Base-by-base conservation (phyloP, 2,113 vertebrate species). In the Okapia johnstoni region DNA sequence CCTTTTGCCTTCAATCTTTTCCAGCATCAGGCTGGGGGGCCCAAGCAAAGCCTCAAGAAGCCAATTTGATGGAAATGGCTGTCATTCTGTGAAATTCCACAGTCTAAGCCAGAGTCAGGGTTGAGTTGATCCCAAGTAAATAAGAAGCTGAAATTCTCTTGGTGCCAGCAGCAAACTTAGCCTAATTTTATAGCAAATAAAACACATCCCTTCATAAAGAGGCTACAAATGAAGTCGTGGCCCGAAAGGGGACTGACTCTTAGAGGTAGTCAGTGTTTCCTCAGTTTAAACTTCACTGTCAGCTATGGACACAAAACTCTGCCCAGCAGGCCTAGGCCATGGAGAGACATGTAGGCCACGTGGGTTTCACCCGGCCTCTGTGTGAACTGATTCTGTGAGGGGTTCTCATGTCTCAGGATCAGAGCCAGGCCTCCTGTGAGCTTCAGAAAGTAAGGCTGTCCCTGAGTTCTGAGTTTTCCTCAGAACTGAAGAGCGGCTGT, bases 291-390 rank as follows among this genome's bases (percentile, higher is more conserved):
- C 16, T 95, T 95, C 57, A 99, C 97, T 5, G 99, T 99, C 70
- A 98, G 84, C 99, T 99, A 98, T 99, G 99, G 98, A 99, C 99
- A 88, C 99, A 99, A 97, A 99, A 99, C 73, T 99, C 97, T 99
- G 99, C 23, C 99, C 99, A 43, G 98, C 99, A 43, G 99, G 99
- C 33, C 98, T 95, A 0, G 99, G 99, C 99, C 99, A 3, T 99
- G 99, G 0, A 99, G 99, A 98, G 99, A 99, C 83, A 99, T 99
- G 1, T 99, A 76, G 99, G 88, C 99, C 50, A 99, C 98, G 93
- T 99, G 99, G 54, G 99, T 99, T 0, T 73, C 58, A 5, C 26
- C 57, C 15, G 7, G 23, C 40, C 43, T 52, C 88, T 21, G 28
- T 21, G 11, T 3, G 23, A 88, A 73, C n/a, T 14, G 46, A 60